These are phyloP conservation scores for Phataginus tricuspis DNA, from an alignment of 2,797 vertebrate species.

Conservation along the genomic window DNA sequence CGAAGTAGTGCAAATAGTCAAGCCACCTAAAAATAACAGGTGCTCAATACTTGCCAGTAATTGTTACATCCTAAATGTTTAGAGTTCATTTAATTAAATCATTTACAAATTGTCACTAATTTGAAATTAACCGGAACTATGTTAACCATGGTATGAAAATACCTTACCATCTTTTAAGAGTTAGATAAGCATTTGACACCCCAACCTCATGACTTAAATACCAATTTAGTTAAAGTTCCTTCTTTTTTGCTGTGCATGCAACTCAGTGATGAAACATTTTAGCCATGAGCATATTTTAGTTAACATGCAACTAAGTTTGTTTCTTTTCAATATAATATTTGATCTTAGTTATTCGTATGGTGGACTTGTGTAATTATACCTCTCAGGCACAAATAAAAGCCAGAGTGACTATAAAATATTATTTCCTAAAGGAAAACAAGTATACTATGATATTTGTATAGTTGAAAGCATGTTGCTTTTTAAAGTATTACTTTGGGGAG, in stretches of 20 bases:
- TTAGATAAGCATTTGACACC: background rate
- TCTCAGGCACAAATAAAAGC: background rate
- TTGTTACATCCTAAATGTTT: background rate
- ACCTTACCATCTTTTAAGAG: background rate
- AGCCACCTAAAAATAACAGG: background rate
- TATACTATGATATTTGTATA: background rate
- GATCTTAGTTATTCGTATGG: background rate
- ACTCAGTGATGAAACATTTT: background rate
- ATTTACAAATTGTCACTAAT: background rate
- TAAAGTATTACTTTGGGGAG: background rate
- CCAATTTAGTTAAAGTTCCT: background rate
- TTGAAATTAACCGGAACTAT: background rate
- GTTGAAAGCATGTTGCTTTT: conserved; percentile 21
- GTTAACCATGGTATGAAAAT: background rate
- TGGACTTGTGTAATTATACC: background rate
- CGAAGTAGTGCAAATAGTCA: background rate
- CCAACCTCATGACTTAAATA: background rate
- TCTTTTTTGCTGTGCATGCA: background rate
- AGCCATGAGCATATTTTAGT: background rate
- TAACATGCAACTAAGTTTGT: background rate
- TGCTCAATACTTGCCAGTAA: background rate
- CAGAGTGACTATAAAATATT: background rate
- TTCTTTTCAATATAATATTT: conserved; percentile 10
- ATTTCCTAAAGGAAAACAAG: background rate
- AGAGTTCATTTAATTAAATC: background rate